Base-by-base conservation (phyloP, 2,888 invertebrate genomes). In the Cylindroiulus punctatus region DNA sequence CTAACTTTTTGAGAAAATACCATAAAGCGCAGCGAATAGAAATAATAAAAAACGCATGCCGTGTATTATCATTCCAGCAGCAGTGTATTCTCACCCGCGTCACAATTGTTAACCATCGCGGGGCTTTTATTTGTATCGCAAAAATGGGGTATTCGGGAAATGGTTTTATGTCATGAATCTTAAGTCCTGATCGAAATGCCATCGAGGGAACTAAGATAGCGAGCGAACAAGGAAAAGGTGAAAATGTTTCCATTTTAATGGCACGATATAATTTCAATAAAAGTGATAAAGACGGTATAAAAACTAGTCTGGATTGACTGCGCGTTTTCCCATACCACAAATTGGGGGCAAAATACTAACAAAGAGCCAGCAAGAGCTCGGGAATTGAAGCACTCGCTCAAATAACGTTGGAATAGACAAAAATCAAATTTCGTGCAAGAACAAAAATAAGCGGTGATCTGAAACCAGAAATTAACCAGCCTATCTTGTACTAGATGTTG, bases 1-100 rank as follows among this genome's bases (percentile, higher is more conserved):
- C 83, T 40, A 42, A 83, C 83, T 83, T 83, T 83, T 44, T 44
- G 44, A 44, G 44, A 83, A 83, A 76, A 76, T 76, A 76, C 76
- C 30, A 76, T 76, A 76, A 76, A 76, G 76, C 76, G 76, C 76
- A 76, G 30, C 76, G 76, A 76, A 30, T 26, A 76, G 76, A 76
- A 76, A 76, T 76, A 76, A 76, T 76, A 76, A 76, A 76, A 76
- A 76, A 76, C 76, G 76, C 76, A 76, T 76, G 76, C 12, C 76
- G 76, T 76, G 30, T 76, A 76, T 76, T 76, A 76, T 76, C 30
- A 76, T 76, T 76, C 76, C 76, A 30, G 26, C 76, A 14, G 76
- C 76, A 76, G 76, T 76, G 26, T 76, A 76, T 76, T 76, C 76
- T 76, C 76, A 76, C 76, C 76, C 76, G 76, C 30, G 76, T 76